Conservation (phyloP, 2,888 invertebrate species). For the Ectemnius lituratus region DNA sequence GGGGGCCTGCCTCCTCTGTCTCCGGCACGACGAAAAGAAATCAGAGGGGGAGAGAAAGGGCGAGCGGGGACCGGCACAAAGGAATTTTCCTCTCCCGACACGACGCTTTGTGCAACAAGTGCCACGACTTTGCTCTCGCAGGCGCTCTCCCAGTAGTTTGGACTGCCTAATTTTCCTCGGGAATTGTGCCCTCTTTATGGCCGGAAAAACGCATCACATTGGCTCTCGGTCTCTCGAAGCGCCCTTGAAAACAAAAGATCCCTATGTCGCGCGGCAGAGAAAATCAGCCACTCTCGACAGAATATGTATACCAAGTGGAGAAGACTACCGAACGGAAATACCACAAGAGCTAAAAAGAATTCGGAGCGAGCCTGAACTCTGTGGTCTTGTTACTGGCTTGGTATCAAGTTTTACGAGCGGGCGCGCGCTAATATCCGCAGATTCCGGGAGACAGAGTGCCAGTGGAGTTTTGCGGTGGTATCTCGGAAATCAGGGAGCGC, state of each 20-base stretch:
- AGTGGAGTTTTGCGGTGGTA: too few species aligned
- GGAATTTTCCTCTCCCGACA: constrained; percentile 42
- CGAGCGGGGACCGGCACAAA: constrained; percentile 2
- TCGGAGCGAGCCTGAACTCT: not conserved
- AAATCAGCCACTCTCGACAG: too few species aligned
- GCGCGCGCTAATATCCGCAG: not conserved
- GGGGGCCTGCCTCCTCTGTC: constrained; percentile 46
- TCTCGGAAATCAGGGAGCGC: not conserved
- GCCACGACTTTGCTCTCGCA: constrained; percentile 39
- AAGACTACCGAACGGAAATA: too few species aligned
- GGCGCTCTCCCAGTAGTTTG: constrained; percentile 18
- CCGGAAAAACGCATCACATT: constrained; percentile 13
- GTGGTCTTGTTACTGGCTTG: not conserved
- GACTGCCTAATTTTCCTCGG: constrained; percentile 25
- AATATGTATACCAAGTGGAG: too few species aligned
- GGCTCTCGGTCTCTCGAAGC: not conserved
- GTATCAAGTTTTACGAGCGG: not conserved
- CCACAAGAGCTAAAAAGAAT: not conserved
- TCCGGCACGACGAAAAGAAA: constrained; percentile 22
- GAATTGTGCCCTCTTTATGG: constrained; percentile 13
- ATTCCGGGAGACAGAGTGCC: not conserved
- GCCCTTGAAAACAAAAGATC: not conserved
- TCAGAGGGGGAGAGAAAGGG: constrained; percentile 13
- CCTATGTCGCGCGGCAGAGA: not conserved
- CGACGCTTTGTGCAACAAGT: constrained; percentile 62